Percentiles rank a stretch among this genome's conserved stretches.
Conservation (phyloP, 2,888 invertebrate genomes). For the Metacarcinus magister region DNA sequence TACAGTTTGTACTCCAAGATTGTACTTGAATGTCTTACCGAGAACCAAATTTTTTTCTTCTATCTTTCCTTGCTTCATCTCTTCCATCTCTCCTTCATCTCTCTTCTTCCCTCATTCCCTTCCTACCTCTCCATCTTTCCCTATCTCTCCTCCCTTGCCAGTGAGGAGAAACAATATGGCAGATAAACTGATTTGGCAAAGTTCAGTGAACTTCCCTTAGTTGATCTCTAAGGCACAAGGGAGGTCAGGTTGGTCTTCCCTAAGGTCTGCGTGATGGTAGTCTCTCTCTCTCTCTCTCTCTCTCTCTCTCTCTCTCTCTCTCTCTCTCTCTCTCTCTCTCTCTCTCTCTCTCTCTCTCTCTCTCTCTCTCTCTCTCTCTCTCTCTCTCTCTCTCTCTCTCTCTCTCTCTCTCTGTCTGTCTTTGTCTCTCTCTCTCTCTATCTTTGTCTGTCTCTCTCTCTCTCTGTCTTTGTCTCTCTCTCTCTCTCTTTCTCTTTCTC, state of each 20-base stretch:
- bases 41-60: background rate
- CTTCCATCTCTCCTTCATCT: background rate
- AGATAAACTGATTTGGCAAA: background rate
- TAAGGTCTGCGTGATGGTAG: too few relatives aligned
- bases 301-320: slow-evolving; percentile 59
- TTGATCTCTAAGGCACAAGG: slow-evolving; percentile 22
- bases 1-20: background rate
- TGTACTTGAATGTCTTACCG: background rate
- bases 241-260: background rate
- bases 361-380: background rate
- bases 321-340: slow-evolving; percentile 34
- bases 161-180: slow-evolving; percentile 26
- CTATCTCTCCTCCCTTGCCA: background rate
- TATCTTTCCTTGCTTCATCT: background rate
- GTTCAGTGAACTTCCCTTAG: slow-evolving; percentile 7
- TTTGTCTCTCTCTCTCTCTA: background rate
- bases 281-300: slow-evolving; percentile 59
- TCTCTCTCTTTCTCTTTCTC: too few relatives aligned
- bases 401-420: too few relatives aligned
- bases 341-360: background rate
- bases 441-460: too few relatives aligned
- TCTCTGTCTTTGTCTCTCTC: too few relatives aligned
- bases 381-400: background rate
- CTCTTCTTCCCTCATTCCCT: background rate
- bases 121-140: background rate